Evolutionary conservation across 2,113 vertebrate species (phyloP).

Genomic region (Clupea harengus): DNA sequence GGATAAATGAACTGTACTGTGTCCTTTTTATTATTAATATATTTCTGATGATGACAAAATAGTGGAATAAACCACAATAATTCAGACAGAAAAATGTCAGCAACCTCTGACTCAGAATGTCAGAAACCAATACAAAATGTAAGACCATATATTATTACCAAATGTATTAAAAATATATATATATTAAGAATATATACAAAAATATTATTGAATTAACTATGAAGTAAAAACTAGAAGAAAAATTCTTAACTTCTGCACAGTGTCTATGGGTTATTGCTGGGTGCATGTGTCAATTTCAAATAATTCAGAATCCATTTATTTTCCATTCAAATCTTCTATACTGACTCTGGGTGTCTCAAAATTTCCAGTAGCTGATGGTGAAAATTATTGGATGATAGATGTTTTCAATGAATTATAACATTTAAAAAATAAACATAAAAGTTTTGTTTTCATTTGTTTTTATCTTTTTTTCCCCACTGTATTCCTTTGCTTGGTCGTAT

Average conservation of each 20-base stretch:
- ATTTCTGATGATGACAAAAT: too few relatives aligned
- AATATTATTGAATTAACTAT: not conserved
- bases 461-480: not conserved
- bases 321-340: not conserved
- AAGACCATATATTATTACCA: too few relatives aligned
- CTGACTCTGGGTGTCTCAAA: not conserved
- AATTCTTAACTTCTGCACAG: not conserved
- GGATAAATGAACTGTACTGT: not conserved
- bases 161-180: too few relatives aligned
- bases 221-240: not conserved
- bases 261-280: not conserved
- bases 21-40: not conserved
- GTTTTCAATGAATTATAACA: not conserved
- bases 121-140: too few relatives aligned
- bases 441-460: not conserved
- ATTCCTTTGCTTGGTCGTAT: not conserved
- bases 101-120: too few relatives aligned
- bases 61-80: too few relatives aligned
- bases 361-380: not conserved
- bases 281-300: not conserved
- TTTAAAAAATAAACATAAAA: not conserved
- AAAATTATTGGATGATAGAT: not conserved
- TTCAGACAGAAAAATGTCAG: too few relatives aligned
- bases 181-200: constrained; percentile 29
- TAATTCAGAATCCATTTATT: not conserved